Evolutionary conservation across 2,888 invertebrate species (phyloP), one percentile per base, ranked within the genome.

Genomic region (Cryptocheilus praepositus): DNA sequence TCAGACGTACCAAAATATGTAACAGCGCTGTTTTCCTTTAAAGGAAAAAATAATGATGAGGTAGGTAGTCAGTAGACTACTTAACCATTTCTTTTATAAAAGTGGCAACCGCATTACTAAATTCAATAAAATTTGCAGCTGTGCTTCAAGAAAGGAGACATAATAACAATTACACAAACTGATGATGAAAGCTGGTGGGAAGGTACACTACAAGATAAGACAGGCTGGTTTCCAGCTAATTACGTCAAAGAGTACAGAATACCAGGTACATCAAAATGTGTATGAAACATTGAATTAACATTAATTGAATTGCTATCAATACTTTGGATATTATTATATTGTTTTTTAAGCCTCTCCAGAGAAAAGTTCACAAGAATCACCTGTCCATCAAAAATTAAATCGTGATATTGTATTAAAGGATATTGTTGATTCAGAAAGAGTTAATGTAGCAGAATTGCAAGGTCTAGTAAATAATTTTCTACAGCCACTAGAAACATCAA

Each of bases 111-210:
- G 52, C 59, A n/a, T n/a, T 59, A 64, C 49, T 67, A n/a, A 28
- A 51, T 52, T 52, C 1, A 16, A 51, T 19, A 4, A 45, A 62
- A n/a, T 62, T 89, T 89, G 67, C 87, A 95, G 95, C 90, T 99
- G 79, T 96, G 96, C 87, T 98, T 99, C 89, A 94, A 94, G 83
- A 98, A 98, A 89, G 97, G 98, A 61, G 99, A 99, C 89, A 91
- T 98, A 78, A 98, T 99, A 81, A 97, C 97, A 45, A 95, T 99
- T 65, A 98, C 98, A 43, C 99, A 99, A 89, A 93, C 93, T 67
- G 95, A 96, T 85, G 98, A 98, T 85, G 99, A 98, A 62, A 98
- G 98, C 52, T 99, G 99, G 99, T 99, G 99, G 99, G 99, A 99
- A 91, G 99, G 99, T 15, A 99, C 98, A 8, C 90, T 98, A 57